Base-by-base conservation (phyloP, 2,888 invertebrate genomes). In the Latheticus oryzae region DNA sequence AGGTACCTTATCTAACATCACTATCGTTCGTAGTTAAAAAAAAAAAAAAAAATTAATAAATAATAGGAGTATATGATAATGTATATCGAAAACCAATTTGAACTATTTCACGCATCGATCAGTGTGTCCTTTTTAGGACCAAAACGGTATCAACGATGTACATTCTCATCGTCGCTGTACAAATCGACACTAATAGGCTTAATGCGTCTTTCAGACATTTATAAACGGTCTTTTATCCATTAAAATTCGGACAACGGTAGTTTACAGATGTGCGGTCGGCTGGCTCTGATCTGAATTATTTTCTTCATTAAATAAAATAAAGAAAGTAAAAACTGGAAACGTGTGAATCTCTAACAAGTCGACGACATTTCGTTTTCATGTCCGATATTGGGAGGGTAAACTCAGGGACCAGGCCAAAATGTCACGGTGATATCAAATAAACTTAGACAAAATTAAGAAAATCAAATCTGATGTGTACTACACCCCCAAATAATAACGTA, bases 351-450 rank as follows among this genome's bases (percentile, higher is more conserved):
- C 71, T 68, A 64, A 69, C 64, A 65, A 62, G 54, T 63, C 62
- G 60, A 64, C 61, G 51, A 52, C 28, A 52, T n/a, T 42, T 54
- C 30, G 33, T 35, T 58, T 56, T 54, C 53, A 53, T 61, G 67
- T 64, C 65, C 66, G 67, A 62, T 67, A 62, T 67, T 66, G 69
- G 77, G 76, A 76, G 76, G 78, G 78, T 78, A 76, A 77, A 78
- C 78, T 79, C 79, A 79, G 80, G 80, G 80, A 80, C 80, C 80
- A 80, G 80, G 80, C 79, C 80, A 79, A 78, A 77, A 76, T 76
- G 76, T 78, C 78, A 78, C 78, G 78, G 78, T 78, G 77, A 79
- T 78, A 79, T 78, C 78, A 78, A 78, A 77, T 75, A 71, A 71
- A 72, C 65, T 73, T 75, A 76, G 74, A 76, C 73, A 74, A 75